Conservation (phyloP, 92 coral and sea anemone species). For the Heteractis magnifica region DNA sequence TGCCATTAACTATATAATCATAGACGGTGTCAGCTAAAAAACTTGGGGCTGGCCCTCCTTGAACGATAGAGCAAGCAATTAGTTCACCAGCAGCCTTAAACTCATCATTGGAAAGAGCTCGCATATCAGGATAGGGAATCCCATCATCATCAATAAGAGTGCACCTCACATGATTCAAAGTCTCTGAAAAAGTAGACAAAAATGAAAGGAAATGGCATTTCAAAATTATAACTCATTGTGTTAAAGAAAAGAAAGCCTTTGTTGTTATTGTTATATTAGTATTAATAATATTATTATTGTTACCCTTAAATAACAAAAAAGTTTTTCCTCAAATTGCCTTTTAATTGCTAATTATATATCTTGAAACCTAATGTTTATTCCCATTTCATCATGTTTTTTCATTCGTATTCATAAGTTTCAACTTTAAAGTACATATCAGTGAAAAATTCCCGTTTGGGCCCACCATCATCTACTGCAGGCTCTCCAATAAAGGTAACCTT, state of each 20-base stretch:
- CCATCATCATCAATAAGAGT: conserved; percentile 46
- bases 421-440: conserved; percentile 45
- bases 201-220: background rate
- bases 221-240: background rate
- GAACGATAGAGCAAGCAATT: conserved; percentile 56
- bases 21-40: conserved; percentile 39
- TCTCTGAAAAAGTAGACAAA: conserved; percentile 19
- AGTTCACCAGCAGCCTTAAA: conserved; percentile 55
- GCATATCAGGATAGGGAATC: conserved; percentile 49
- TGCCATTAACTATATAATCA: conserved; percentile 61
- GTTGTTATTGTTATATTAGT: background rate
- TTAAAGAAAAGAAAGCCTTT: background rate
- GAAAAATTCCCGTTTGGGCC: conserved; percentile 68
- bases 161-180: conserved; percentile 30
- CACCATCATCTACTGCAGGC: conserved; percentile 77
- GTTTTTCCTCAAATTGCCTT: too few relatives aligned
- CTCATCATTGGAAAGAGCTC: conserved; percentile 66
- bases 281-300: too few relatives aligned
- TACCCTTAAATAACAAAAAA: too few relatives aligned
- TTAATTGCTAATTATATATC: too few relatives aligned
- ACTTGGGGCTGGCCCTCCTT: conserved; percentile 70
- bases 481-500: conserved; percentile 67
- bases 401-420: background rate
- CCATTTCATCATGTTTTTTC: too few relatives aligned
- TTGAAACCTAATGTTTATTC: too few relatives aligned